A percentile compares a stretch with the other conserved stretches of the same genome.
Evolutionary conservation across 1,140 invertebrate genomes (phyloP).

Genomic region (Drosophila aff.): DNA sequence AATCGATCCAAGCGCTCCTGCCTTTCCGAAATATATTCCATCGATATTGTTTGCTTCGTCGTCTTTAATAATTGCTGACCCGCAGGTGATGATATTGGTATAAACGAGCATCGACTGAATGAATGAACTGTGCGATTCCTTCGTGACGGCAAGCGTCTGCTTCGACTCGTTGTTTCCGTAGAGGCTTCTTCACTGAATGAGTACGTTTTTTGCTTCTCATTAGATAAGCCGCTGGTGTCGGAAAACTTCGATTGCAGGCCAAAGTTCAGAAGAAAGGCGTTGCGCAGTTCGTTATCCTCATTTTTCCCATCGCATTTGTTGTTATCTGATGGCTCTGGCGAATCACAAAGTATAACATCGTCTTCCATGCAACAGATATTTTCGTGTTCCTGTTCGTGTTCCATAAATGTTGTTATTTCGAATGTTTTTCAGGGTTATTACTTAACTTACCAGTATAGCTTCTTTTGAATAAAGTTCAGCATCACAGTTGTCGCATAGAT

Average conservation of each 20-base stretch:
- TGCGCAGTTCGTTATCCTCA: constrained; percentile 72
- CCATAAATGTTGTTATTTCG: neutral
- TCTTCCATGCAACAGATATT: constrained; percentile 85
- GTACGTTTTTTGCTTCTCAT: constrained; percentile 59
- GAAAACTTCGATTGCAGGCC: constrained; percentile 61
- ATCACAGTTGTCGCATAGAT: constrained; percentile 91
- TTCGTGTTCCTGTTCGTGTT: constrained; percentile 86
- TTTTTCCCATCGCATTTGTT: constrained; percentile 56
- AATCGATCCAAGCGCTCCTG: constrained; percentile 86
- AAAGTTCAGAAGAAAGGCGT: constrained; percentile 81
- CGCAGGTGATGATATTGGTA: constrained; percentile 87
- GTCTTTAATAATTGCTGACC: constrained; percentile 86
- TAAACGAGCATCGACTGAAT: constrained; percentile 85
- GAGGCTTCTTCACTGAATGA: constrained; percentile 56
- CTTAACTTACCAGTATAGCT: constrained; percentile 86
- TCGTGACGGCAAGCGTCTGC: constrained; percentile 84
- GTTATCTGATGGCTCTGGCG: constrained; percentile 66
- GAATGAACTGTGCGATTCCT: constrained; percentile 85
- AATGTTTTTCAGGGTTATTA: too few relatives aligned
- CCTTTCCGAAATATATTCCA: constrained; percentile 86
- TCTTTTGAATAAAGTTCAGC: constrained; percentile 87
- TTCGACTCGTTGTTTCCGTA: constrained; percentile 56
- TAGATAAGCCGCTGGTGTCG: constrained; percentile 33
- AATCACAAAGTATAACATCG: constrained; percentile 84
- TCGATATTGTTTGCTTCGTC: constrained; percentile 86